Evolutionary conservation across 2,797 vertebrate genomes (phyloP), one percentile per base, ranked within the genome.

Genomic region (Myotis myotis): DNA sequence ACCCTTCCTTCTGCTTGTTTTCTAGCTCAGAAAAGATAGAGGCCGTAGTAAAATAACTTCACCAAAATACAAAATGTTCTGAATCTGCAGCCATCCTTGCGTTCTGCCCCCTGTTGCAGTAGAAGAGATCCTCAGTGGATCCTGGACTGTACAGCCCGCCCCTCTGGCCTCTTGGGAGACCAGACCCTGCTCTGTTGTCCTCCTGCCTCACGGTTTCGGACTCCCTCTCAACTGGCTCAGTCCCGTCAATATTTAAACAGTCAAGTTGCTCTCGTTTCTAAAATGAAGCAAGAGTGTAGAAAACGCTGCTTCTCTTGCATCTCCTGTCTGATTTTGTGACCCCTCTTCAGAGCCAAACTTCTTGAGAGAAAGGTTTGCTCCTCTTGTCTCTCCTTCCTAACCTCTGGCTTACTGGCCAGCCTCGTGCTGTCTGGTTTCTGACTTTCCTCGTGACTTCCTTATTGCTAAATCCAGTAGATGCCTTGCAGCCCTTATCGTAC

Each of bases 131-230:
- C 66, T 74, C 6, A 47, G n/a, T 22, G 28, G 15, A 38, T 36
- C 23, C n/a, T 47, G 51, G 6, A 25, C 20, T 13, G 0, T 11
- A 5, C 0, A 2, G n/a, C 30, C 13, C 2, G 4, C 17, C 28
- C 7, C 13, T 25, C 13, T 15, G 30, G 80, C 57, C 60, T 33
- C 55, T 51, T 38, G 19, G 19, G 44, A 66, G 62, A 90, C 36
- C 15, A 82, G 55, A 90, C 41, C 8, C 64, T 19, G 12, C 55
- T 22, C n/a, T 44, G 30, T 25, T 7, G 5, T 33, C 23, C 8
- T 36, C 83, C 74, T 33, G 28, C 36, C 53, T 87, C 28, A 51
- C 60, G 49, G 49, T 44, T 79, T 60, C 41, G 53, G 10, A 4
- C 7, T 62, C 41, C 9, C 25, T 87, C 30, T 68, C 38, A 33